These are phyloP conservation scores for Sinocyclocheilus anophthalmus DNA, from an alignment of 2,113 vertebrate genomes.

Conservation along the genomic window DNA sequence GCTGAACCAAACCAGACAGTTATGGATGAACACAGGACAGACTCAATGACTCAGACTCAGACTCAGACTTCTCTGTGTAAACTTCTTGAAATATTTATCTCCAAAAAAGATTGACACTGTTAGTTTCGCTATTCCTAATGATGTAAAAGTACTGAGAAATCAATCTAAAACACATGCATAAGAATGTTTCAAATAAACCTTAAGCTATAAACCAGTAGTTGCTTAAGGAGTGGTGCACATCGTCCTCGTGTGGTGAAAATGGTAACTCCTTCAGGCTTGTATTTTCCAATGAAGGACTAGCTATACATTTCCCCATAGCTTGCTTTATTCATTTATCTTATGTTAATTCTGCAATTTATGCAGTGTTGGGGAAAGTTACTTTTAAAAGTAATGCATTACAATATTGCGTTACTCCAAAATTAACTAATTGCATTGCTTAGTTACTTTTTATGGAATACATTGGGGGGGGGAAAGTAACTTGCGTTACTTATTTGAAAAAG, in stretches of 20 bases:
- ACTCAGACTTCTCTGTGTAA: too few relatives aligned
- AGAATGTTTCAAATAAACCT: background rate
- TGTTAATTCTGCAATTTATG: background rate
- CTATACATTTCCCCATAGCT: background rate
- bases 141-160: background rate
- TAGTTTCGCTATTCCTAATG: background rate
- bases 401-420: too few relatives aligned
- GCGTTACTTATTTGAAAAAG: too few relatives aligned
- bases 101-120: background rate
- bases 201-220: background rate
- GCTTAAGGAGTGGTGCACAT: background rate
- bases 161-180: background rate
- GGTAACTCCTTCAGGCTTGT: background rate
- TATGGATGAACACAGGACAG: too few relatives aligned
- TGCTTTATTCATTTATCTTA: background rate
- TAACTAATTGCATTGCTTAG: too few relatives aligned
- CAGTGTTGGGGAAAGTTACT: too few relatives aligned
- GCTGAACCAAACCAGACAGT: too few relatives aligned
- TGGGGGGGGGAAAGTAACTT: too few relatives aligned
- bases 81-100: background rate
- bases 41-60: too few relatives aligned
- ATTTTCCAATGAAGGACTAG: background rate
- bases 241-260: constrained; percentile 9
- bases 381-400: too few relatives aligned
- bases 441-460: too few relatives aligned